Evolutionary conservation across 2,888 invertebrate species (phyloP).

Genomic region (Proisotoma minuta): DNA sequence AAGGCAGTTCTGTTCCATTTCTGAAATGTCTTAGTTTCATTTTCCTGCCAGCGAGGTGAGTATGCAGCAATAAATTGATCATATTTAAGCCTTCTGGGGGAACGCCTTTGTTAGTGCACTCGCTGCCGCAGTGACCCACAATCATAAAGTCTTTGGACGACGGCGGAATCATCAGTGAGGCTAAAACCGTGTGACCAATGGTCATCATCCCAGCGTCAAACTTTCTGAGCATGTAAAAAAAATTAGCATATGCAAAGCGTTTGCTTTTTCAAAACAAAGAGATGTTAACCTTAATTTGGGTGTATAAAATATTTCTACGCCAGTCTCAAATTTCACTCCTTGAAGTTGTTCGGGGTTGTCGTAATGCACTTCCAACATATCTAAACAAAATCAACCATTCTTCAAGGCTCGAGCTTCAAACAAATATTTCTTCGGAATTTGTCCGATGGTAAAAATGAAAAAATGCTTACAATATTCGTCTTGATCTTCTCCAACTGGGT

Average conservation of each 20-base stretch:
- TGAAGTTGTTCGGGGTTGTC: constrained; percentile 59
- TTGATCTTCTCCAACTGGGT: constrained; percentile 65
- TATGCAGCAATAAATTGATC: constrained; percentile 75
- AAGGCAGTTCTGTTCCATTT: constrained; percentile 68
- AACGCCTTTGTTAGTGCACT: constrained; percentile 69
- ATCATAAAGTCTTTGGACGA: constrained; percentile 70
- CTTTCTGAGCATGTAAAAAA: constrained; percentile 51
- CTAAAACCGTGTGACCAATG: constrained; percentile 63
- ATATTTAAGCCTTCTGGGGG: constrained; percentile 68
- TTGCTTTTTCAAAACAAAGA: neutral
- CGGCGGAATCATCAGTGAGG: constrained; percentile 78
- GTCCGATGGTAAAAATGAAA: too few relatives aligned
- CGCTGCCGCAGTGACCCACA: constrained; percentile 75
- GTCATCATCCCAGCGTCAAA: constrained; percentile 78
- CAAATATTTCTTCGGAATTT: too few relatives aligned
- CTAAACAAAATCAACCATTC: too few relatives aligned
- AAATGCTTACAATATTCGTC: constrained; percentile 80
- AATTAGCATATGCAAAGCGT: neutral
- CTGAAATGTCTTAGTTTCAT: constrained; percentile 72
- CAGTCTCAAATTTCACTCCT: constrained; percentile 36
- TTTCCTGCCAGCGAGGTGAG: constrained; percentile 62
- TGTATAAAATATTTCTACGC: constrained; percentile 37
- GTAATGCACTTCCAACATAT: constrained; percentile 66
- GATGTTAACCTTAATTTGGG: constrained; percentile 27
- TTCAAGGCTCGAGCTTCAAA: too few relatives aligned